Conservation (phyloP, 2,797 vertebrate species). For the Bryconaethiops microstoma region DNA sequence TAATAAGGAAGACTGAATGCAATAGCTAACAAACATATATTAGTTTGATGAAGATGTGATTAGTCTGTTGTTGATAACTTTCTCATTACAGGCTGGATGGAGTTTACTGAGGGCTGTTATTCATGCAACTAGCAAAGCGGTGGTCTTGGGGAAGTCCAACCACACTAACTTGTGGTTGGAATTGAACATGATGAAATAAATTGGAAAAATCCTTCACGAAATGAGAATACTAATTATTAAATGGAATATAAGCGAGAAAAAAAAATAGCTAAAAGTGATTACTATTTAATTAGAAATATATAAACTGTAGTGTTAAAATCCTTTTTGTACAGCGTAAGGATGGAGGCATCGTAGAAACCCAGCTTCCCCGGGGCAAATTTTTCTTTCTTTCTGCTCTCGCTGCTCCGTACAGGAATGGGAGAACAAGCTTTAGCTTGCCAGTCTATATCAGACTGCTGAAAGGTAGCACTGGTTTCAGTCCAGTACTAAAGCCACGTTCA, state of each 20-base stretch:
- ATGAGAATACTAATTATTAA: neutral
- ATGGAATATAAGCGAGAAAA: neutral
- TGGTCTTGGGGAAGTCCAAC: no score
- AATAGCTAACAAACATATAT: no score
- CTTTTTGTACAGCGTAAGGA: neutral
- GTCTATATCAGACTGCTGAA: neutral
- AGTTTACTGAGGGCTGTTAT: no score
- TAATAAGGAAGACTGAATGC: no score
- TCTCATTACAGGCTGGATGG: no score
- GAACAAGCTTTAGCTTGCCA: slow-evolving; percentile 36
- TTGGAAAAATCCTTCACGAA: neutral
- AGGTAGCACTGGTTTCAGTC: neutral
- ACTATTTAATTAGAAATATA: neutral
- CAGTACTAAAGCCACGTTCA: neutral
- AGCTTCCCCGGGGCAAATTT: neutral
- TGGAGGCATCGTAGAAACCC: neutral
- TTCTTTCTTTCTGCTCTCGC: neutral
- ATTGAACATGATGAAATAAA: no score
- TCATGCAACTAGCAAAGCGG: no score
- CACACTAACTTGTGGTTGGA: no score
- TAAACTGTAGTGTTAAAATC: neutral
- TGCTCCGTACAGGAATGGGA: neutral
- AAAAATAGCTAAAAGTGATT: neutral
- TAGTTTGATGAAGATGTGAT: no score
- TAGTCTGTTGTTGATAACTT: no score